A percentile compares a stretch with the other conserved stretches of the same genome.
These are phyloP conservation scores for Bergia sp. DNA, from an alignment of 92 coral and sea anemone species.

Conservation along the genomic window DNA sequence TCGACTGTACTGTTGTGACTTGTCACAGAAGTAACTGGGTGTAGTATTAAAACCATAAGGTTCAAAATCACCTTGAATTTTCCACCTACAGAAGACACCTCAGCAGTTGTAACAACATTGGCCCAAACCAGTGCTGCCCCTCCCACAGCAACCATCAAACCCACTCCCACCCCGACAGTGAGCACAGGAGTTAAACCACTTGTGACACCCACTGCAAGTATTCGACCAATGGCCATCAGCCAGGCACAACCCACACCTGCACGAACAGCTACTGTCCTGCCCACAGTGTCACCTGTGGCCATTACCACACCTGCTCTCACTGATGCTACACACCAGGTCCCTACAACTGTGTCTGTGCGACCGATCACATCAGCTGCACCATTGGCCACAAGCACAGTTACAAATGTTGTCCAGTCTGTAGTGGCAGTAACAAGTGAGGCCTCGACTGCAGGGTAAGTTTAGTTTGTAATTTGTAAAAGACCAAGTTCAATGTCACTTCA, in stretches of 20 bases:
- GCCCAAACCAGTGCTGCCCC: constrained; percentile 74
- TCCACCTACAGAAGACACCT: constrained; percentile 48
- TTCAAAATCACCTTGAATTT: not conserved
- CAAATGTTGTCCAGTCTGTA: constrained; percentile 23
- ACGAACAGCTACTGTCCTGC: constrained; percentile 92
- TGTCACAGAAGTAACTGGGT: too few species aligned
- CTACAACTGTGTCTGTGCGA: constrained; percentile 80
- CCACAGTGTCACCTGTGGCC: constrained; percentile 76
- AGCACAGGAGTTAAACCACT: constrained; percentile 69
- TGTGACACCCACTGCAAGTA: constrained; percentile 90
- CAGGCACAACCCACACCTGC: constrained; percentile 84
- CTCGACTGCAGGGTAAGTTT: constrained; percentile 25
- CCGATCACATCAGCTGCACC: constrained; percentile 64
- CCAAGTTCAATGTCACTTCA: too few species aligned
- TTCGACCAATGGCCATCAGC: constrained; percentile 93
- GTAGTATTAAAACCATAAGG: too few species aligned
- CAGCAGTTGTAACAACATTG: constrained; percentile 54
- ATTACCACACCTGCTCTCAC: constrained; percentile 54
- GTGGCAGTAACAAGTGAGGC: constrained; percentile 7
- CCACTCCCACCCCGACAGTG: constrained; percentile 87
- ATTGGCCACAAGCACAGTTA: not conserved
- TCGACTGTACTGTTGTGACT: too few species aligned
- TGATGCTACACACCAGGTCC: constrained; percentile 69
- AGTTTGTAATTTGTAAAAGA: not conserved
- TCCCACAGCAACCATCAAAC: constrained; percentile 96